Evolutionary conservation across 2,888 invertebrate species (phyloP), one percentile per base, ranked within the genome.

Genomic region (Hydropsyche betteni): DNA sequence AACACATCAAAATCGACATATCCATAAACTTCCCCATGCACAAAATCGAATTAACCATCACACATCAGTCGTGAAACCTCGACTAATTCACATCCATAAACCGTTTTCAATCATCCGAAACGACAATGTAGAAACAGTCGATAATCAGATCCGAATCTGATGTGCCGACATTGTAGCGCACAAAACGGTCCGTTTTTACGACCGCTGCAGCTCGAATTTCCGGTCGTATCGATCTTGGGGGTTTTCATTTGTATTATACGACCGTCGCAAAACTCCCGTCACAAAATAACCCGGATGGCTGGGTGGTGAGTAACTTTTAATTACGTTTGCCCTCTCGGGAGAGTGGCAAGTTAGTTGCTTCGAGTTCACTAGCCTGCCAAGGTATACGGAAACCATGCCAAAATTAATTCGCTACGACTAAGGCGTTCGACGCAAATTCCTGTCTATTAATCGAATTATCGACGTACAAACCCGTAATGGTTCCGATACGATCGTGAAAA

Each of bases 271-370:
- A 61, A 72, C 55, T 72, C 14, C 52, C 8, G 61, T 58, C 44
- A 72, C 72, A 55, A 58, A 72, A 72, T 72, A 53, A 55, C 72
- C 14, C 34, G 55, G 72, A 44, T 38, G 58, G 72, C 8, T 14
- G 55, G 76, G 34, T 53, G 76, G 76, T 58, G 50, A 73, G 73
- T 73, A 76, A 76, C 76, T 76, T 76, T 76, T 76, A 76, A 76
- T 76, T 76, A 73, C 76, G 73, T 76, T 76, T 76, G 69, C 73
- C 76, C 55, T 69, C 76, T 68, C 38, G n/a, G 69, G 73, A 76
- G 72, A 76, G 76, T 76, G 76, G 73, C 73, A 76, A 76, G 76
- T 76, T 76, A 73, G 76, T 76, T 76, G 38, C 61, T 33, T 24
- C 14, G 73, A 68, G 72, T 76, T 75, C 38, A 51, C 52, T 64